These are phyloP conservation scores for Rhinatrema bivittatum DNA, from an alignment of 2,797 vertebrate genomes.

Conservation along the genomic window DNA sequence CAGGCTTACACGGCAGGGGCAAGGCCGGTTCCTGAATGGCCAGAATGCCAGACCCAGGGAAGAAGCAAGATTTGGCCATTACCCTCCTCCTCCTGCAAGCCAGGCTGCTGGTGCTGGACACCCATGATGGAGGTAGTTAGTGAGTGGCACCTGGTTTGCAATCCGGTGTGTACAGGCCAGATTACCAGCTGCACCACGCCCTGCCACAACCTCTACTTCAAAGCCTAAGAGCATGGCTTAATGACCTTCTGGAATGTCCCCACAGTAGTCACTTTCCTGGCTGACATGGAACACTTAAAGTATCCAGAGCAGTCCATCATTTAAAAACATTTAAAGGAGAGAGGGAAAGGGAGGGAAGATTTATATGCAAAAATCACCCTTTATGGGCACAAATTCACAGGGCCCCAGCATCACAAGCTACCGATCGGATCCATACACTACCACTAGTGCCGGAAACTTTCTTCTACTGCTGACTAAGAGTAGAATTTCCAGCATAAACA, in stretches of 20 bases:
- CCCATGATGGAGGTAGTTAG: constrained; percentile 86
- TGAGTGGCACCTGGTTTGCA: constrained; percentile 87
- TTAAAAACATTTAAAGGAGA: no score
- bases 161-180: constrained; percentile 86
- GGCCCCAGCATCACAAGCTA: no score
- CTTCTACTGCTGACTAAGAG: no score
- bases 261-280: constrained; percentile 91
- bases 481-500: no score
- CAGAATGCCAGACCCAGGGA: constrained; percentile 22
- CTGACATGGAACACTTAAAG: constrained; percentile 96
- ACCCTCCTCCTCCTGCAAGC: constrained; percentile 64
- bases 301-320: constrained; percentile 92
- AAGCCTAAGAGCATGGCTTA: constrained; percentile 86
- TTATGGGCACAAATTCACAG: no score
- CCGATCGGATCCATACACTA: no score
- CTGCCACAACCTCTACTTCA: constrained; percentile 92
- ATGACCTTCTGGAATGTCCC: constrained; percentile 93
- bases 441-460: no score
- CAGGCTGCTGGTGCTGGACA: constrained; percentile 80
- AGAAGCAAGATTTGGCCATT: constrained; percentile 18
- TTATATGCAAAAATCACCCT: no score
- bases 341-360: no score
- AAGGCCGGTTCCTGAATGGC: constrained; percentile 18
- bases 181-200: constrained; percentile 89
- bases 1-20: constrained; percentile 48